Base-by-base conservation (phyloP, 2,888 invertebrate species). In the Nineta flava region DNA sequence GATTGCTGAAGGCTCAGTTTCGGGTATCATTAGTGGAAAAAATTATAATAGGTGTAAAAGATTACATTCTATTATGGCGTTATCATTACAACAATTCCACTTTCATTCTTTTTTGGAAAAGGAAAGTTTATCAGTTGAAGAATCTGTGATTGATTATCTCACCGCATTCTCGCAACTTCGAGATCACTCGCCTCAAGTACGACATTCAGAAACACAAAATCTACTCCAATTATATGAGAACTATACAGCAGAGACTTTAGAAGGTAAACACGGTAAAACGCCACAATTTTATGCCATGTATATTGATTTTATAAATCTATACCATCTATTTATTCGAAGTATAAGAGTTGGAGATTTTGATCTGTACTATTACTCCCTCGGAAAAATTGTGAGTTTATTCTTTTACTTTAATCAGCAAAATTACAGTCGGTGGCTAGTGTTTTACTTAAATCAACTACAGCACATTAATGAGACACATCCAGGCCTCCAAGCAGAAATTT, bases 11-110 rank as follows among this genome's bases (percentile, higher is more conserved):
- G 60, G 60, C 1, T 60, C 61, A 17, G 53, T 59, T 0, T 55
- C 53, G 46, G 50, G 53, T n/a, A 58, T 62, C 53, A 9, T 59
- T 7, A 41, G 13, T 3, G 56, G 60, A 3, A 61, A 57, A 53
- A 58, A 61, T 52, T 62, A 59, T 44, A 62, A 60, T 41, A 41
- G 59, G n/a, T 61, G 61, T 47, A 61, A 58, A 50, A 35, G 57
- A 46, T 38, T 57, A 31, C 54, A 54, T 53, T 50, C 56, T 41
- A 48, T 54, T 46, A 55, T 56, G 32, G 45, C 57, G 21, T 12
- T 57, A 13, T 57, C 50, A 16, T 46, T 61, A 9, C 49, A 57
- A 53, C 55, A 55, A 45, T 49, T 58, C 38, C 55, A 57, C 51
- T 57, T 56, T 45, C 34, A 51, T n/a, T 31, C 54, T 46, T 51